Percentiles rank a stretch among this genome's conserved stretches.
Conservation (phyloP, 2,888 invertebrate genomes). For the Saturnia pavonia region DNA sequence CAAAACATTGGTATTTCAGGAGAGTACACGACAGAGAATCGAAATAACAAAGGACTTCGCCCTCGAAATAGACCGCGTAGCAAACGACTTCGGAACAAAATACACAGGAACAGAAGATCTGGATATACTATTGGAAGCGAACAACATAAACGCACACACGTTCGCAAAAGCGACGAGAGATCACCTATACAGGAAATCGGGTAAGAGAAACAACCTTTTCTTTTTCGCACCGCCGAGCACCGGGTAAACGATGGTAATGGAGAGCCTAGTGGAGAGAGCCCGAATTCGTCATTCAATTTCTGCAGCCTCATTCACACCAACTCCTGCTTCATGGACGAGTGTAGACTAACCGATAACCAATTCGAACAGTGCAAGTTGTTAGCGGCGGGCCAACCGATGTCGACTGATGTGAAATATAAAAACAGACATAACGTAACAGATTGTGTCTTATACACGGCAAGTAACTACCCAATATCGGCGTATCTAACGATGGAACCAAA, state of each 20-base stretch:
- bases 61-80: not conserved
- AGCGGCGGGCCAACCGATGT: constrained; percentile 34
- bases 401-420: constrained; percentile 35
- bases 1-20: constrained; percentile 6
- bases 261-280: constrained; percentile 30
- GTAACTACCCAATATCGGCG: constrained; percentile 22
- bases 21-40: not conserved
- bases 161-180: not conserved
- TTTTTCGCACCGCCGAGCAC: constrained; percentile 25
- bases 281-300: constrained; percentile 37
- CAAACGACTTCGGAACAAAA: not conserved
- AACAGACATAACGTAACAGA: constrained; percentile 22
- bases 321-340: constrained; percentile 44
- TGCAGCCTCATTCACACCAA: constrained; percentile 30
- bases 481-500: constrained; percentile 15
- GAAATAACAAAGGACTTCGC: not conserved
- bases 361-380: constrained; percentile 47
- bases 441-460: constrained; percentile 24
- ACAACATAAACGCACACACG: not conserved
- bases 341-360: constrained; percentile 43
- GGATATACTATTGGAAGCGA: not conserved
- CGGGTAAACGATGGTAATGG: constrained; percentile 38
- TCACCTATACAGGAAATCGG: not conserved
- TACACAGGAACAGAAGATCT: not conserved
- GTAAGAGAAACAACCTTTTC: constrained; percentile 23